These are phyloP conservation scores for Rhynchophorus ferrugineus DNA, from an alignment of 1,140 invertebrate species.

Conservation along the genomic window DNA sequence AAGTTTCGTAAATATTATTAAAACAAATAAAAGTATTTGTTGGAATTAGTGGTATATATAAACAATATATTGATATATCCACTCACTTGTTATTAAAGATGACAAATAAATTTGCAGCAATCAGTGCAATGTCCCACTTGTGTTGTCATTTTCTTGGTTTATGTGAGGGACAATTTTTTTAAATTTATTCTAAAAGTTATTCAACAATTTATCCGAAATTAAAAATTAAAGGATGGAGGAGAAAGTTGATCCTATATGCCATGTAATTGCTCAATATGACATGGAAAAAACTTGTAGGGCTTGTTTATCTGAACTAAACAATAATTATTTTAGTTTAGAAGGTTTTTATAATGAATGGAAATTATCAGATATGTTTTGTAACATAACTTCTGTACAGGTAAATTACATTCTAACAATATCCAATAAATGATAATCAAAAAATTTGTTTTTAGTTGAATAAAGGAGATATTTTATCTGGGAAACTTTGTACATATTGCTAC, in stretches of 20 bases:
- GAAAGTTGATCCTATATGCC: neutral
- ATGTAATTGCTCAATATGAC: neutral
- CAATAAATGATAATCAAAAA: neutral
- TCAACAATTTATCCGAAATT: too few species aligned
- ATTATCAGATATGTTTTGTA: constrained; percentile 12
- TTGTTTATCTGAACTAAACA: constrained; percentile 10
- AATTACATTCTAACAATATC: neutral
- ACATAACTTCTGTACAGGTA: constrained; percentile 13
- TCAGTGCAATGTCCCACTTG: too few species aligned
- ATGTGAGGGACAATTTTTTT: too few species aligned
- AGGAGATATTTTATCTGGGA: constrained; percentile 3
- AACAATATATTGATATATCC: too few species aligned
- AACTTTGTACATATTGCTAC: constrained; percentile 12
- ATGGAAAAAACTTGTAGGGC: constrained; percentile 8
- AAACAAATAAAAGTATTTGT: too few species aligned
- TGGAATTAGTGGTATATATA: too few species aligned
- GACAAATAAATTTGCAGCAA: too few species aligned
- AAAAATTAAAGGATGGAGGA: neutral
- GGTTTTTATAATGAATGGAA: constrained; percentile 11
- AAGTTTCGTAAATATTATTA: too few species aligned
- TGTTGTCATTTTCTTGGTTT: too few species aligned
- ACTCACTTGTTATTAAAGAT: too few species aligned
- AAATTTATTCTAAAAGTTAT: too few species aligned
- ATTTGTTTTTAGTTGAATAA: constrained; percentile 8
- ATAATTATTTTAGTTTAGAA: constrained; percentile 9